Evolutionary conservation across 1,140 invertebrate species (phyloP), one percentile per base, ranked within the genome.

Genomic region (Lanistes nyassanus): DNA sequence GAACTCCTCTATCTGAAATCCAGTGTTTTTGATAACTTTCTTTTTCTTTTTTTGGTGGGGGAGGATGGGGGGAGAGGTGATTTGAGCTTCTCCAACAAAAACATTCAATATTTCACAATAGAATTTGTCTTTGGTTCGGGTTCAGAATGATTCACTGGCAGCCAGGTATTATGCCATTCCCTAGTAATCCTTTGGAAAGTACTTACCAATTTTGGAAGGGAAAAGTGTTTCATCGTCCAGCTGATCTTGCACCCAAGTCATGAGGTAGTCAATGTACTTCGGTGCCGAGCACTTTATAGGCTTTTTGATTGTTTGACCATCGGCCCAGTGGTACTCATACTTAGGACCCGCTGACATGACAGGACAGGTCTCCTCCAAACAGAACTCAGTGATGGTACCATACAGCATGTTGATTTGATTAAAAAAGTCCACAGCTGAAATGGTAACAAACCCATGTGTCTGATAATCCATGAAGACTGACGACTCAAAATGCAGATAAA

Each of bases 391-490:
- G 84, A 99, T 98, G 19, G 98, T 99, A 7, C 98, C 98, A 87
- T 99, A 99, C 62, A 99, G 91, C 98, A 99, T 99, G 89, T 99
- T 99, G 83, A 99, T 99, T 93, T 99, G 98, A 90, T 99, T 99
- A 90, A 99, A 99, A 87, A 99, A 99, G 90, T 99, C 98, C 65
- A 99, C 97, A 88, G 97, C 97, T 98, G 89, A 69, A 92, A 92
- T 86, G 81, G 19, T 47, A 9, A 47, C 9, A 2, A 47, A n/a
- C n/a, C n/a, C n/a, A n/a, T n/a, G n/a, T n/a, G n/a, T n/a, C n/a
- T n/a, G n/a, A n/a, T n/a, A n/a, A n/a, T n/a, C n/a, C 9, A 47
- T 13, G 2, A 47, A 47, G 19, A 47, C 9, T 47, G 42, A 47
- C 42, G 0, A 47, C 19, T 16, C 42, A 9, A 47, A 47, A 47